Evolutionary conservation across 2,113 vertebrate genomes (phyloP), one percentile per base, ranked within the genome.

Genomic region (Hippopotamus amphibius): DNA sequence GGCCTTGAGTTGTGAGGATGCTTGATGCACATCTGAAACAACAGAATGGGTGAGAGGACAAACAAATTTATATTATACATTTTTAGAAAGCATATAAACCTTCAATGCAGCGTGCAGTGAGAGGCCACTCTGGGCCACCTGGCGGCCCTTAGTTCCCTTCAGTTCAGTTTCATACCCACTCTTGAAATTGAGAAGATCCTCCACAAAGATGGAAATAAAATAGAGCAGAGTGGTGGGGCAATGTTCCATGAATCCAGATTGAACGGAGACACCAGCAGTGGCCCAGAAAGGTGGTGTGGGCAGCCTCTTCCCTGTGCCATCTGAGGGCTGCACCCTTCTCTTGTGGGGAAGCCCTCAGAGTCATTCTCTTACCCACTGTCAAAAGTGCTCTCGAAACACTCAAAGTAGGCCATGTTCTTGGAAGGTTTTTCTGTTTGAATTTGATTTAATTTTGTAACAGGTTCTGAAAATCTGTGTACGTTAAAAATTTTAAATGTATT

Each of bases 321-420:
- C 26, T 26, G 2, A 0, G 8, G 22, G 21, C 30, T 30, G 4
- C 1, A 28, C 30, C 21, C 26, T 30, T 24, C 30, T 19, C n/a
- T 61, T 3, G 1, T 46, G 53, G 69, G 65, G 17, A 8, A n/a
- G 14, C 22, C 9, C 1, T 0, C 16, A 21, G 33, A 66, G 46
- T 24, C 33, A 11, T 21, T 55, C 12, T 57, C 50, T 46, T 12
- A 14, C 53, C 9, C 46, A 43, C 14, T 41, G 57, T 26, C 33
- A 16, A 65, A 9, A 43, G 16, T 76, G 33, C 61, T 55, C 11
- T 43, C 6, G 72, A 76, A 21, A 30, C 4, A 2, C 41, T 24
- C 21, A n/a, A 17, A 41, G n/a, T 17, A 41, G 33, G 24, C 71
- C 6, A 0, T 53, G 53, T 81, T 85, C 43, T 74, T n/a, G 15